Evolutionary conservation across 2,888 invertebrate genomes (phyloP).

Genomic region (Papilio protenor): DNA sequence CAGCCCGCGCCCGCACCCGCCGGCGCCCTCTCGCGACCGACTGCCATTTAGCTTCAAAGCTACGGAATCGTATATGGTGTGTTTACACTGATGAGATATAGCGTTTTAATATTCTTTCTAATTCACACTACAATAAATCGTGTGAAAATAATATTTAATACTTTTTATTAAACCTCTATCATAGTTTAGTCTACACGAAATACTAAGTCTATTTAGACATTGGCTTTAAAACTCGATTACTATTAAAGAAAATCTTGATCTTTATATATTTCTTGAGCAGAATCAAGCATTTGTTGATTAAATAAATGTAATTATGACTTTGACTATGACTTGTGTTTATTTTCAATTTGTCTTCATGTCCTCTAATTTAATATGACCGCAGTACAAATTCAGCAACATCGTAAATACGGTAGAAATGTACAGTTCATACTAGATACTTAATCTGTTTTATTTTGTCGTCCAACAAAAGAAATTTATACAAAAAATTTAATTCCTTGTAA

Average conservation of each 20-base stretch:
- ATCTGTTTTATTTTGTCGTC: constrained; percentile 58
- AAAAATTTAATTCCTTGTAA: background rate
- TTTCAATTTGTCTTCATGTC: background rate
- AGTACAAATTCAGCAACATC: constrained; percentile 13
- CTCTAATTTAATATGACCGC: constrained; percentile 6
- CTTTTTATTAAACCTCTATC: background rate
- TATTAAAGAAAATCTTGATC: background rate
- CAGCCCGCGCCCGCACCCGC: background rate
- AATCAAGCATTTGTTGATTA: background rate
- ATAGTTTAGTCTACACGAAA: too few relatives aligned
- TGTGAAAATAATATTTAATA: background rate
- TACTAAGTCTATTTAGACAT: too few relatives aligned
- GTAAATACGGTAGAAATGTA: constrained; percentile 67
- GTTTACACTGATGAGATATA: constrained; percentile 42
- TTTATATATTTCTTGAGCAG: background rate
- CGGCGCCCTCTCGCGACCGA: constrained; percentile 46
- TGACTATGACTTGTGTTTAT: too few relatives aligned
- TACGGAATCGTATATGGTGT: constrained; percentile 53
- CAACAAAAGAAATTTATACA: background rate
- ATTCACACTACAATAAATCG: background rate
- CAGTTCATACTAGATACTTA: constrained; percentile 65
- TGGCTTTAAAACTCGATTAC: too few relatives aligned
- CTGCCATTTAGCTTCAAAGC: constrained; percentile 79
- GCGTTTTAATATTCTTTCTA: constrained; percentile 29
- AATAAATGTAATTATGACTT: background rate